Conservation (phyloP, 1,140 invertebrate species). For the Microplitis demolitor region DNA sequence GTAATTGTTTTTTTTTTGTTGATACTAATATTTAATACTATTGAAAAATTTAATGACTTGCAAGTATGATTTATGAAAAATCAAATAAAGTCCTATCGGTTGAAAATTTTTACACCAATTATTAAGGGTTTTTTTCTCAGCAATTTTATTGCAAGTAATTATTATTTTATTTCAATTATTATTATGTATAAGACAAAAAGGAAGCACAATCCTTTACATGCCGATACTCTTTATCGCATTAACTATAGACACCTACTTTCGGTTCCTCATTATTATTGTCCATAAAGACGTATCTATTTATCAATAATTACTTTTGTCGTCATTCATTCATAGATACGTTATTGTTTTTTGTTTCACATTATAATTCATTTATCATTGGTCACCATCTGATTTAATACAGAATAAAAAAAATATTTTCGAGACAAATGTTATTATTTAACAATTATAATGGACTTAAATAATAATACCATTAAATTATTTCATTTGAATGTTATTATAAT, state of each 20-base stretch:
- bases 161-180: background rate
- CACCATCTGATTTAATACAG: background rate
- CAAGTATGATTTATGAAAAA: background rate
- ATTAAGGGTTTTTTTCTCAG: background rate
- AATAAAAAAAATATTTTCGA: background rate
- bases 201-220: constrained; percentile 27
- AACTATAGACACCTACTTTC: constrained; percentile 20
- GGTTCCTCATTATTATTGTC: constrained; percentile 30
- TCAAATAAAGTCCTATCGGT: background rate
- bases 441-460: background rate
- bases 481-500: constrained; percentile 8
- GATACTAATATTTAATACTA: background rate
- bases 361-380: background rate
- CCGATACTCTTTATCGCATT: constrained; percentile 12
- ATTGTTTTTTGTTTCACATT: background rate
- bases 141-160: constrained; percentile 25
- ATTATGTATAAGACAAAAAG: constrained; percentile 12
- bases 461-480: constrained; percentile 6
- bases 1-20: background rate
- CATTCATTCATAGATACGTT: constrained; percentile 15
- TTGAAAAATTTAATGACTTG: background rate
- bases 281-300: constrained; percentile 28
- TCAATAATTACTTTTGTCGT: background rate
- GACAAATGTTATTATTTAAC: background rate
- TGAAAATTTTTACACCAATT: constrained; percentile 5